These are phyloP conservation scores for Agriotes lineatus DNA, from an alignment of 2,888 invertebrate species.

Conservation along the genomic window DNA sequence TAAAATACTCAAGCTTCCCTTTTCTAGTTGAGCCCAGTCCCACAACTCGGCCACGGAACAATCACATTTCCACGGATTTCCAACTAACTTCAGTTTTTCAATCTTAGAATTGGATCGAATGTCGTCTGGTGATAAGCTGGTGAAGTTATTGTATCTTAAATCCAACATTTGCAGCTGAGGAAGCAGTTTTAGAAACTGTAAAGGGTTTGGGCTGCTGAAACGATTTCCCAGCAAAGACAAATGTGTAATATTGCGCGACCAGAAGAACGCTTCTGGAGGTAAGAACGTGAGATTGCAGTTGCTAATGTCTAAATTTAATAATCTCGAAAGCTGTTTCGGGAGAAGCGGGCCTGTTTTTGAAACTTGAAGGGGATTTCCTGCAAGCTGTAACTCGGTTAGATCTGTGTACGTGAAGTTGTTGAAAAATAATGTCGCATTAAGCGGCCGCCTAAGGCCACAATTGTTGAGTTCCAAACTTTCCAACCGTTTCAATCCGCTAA, in stretches of 20 bases:
- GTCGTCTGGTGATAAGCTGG: slow-evolving; percentile 70
- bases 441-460: slow-evolving; percentile 74
- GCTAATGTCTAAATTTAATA: slow-evolving; percentile 75
- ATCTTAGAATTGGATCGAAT: slow-evolving; percentile 72
- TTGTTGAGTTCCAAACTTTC: slow-evolving; percentile 77
- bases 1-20: slow-evolving; percentile 74
- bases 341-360: slow-evolving; percentile 72
- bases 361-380: slow-evolving; percentile 76
- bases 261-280: slow-evolving; percentile 72
- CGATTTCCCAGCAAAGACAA: slow-evolving; percentile 73
- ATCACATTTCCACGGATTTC: slow-evolving; percentile 78
- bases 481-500: slow-evolving; percentile 75
- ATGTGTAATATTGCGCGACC: slow-evolving; percentile 73
- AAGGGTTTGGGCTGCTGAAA: slow-evolving; percentile 65
- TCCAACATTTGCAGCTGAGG: slow-evolving; percentile 73
- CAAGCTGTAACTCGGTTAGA: slow-evolving; percentile 75
- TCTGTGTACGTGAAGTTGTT: slow-evolving; percentile 74
- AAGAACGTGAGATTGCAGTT: slow-evolving; percentile 74
- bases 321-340: slow-evolving; percentile 74
- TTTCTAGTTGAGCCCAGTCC: slow-evolving; percentile 78
- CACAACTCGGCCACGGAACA: slow-evolving; percentile 79
- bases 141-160: slow-evolving; percentile 74
- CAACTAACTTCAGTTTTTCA: slow-evolving; percentile 73
- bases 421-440: slow-evolving; percentile 77
- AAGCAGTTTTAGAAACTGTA: slow-evolving; percentile 71